Evolutionary conservation across 2,797 vertebrate species (phyloP).

Genomic region (Myotis vivesi): DNA sequence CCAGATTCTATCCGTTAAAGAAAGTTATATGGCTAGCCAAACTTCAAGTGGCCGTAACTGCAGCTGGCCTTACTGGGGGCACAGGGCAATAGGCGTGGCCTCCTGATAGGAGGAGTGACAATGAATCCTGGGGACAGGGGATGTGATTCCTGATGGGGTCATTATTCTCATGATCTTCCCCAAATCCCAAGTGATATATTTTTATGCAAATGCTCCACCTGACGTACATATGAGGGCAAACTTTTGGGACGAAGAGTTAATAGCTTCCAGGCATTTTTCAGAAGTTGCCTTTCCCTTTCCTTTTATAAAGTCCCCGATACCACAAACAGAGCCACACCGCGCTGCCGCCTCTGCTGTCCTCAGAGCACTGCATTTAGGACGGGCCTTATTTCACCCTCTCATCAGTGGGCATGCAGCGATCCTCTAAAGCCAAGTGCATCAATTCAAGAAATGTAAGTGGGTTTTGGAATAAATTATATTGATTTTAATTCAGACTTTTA

Average conservation of each 20-base stretch:
- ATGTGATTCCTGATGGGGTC: background rate
- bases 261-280: background rate
- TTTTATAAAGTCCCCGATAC: background rate
- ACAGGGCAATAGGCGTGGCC: background rate
- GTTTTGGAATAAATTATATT: constrained; percentile 72
- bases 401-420: background rate
- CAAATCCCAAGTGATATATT: background rate
- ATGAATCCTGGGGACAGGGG: background rate
- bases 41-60: background rate
- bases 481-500: constrained; percentile 80
- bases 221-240: background rate
- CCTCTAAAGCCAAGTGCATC: constrained; percentile 40
- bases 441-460: constrained; percentile 54
- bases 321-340: background rate
- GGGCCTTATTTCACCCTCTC: background rate
- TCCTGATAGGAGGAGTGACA: background rate
- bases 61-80: too few species aligned
- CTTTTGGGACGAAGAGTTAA: background rate
- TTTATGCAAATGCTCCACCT: background rate
- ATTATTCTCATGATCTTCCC: background rate
- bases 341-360: too few species aligned
- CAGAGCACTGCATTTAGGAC: background rate
- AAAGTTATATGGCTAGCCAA: background rate
- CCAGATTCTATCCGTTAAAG: background rate
- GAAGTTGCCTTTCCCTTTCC: background rate